Evolutionary conservation across 2,888 invertebrate genomes (phyloP), one percentile per base, ranked within the genome.

Genomic region (Drosophila tripunctata): DNA sequence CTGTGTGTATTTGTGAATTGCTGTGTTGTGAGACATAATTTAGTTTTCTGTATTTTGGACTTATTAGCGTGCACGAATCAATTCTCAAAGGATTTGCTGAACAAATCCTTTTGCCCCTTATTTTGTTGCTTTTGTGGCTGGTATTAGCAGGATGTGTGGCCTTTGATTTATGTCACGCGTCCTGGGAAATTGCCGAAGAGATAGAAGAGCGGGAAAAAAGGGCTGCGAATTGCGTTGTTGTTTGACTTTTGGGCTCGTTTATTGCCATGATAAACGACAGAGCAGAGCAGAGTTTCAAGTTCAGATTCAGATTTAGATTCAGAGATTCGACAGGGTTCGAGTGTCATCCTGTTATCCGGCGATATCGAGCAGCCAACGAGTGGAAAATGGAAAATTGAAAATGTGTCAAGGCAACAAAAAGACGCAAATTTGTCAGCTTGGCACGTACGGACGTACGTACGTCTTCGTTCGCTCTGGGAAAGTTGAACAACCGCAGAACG

Each of bases 51-150:
- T 68, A n/a, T 74, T 54, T 62, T 70, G 58, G 36, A 50, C 75
- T 88, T 89, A 90, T 89, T 90, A 88, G 85, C 90, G 89, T 90
- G 88, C 90, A 89, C 86, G 78, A 89, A 90, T 90, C 89, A 88
- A 89, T 90, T 89, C 89, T 82, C 89, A 78, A 78, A 82, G 89
- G 90, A 89, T 90, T 89, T 89, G 84, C 66, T 40, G 63, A 81
- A 86, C 88, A 88, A 87, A 87, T 89, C 88, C 89, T 73, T 38
- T 38, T 27, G 12, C 19, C 30, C 44, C n/a, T n/a, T n/a, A n/a
- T n/a, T 12, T 21, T 38, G 38, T 21, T 21, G 31, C 14, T 15
- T 44, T 65, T 61, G 41, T 48, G 64, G 58, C 52, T 35, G 67
- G 50, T 17, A 57, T 67, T 56, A 60, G 31, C 52, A 30, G 48